phyloP scores from a whole-genome alignment of 2,797 vertebrate genomes.

The Sebastes kiyomatsui region DNA sequence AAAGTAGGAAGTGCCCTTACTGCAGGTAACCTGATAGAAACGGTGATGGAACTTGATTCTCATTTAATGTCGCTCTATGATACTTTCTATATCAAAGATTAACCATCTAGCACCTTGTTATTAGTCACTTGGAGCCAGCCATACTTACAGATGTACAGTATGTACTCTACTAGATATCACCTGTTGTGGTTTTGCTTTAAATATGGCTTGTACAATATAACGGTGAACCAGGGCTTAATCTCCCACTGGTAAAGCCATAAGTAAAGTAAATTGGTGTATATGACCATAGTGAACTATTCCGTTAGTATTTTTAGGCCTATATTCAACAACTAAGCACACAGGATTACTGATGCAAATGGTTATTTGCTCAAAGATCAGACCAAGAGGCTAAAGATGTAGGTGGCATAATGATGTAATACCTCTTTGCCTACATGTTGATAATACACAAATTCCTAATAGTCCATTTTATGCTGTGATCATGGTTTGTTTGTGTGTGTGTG shows the following conservation, averaged over 20 bases:
- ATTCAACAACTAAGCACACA: neutral
- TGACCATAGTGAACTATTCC: neutral
- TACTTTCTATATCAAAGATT: neutral
- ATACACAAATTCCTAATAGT: neutral
- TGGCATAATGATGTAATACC: neutral
- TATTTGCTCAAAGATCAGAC: neutral
- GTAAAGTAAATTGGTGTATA: neutral
- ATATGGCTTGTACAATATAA: neutral
- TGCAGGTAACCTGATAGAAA: constrained; percentile 86
- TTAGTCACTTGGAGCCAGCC: neutral
- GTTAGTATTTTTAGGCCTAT: neutral
- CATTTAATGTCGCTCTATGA: neutral
- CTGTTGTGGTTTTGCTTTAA: neutral
- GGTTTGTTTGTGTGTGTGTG: neutral
- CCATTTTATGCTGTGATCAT: neutral
- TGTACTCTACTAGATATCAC: neutral
- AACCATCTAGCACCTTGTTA: neutral
- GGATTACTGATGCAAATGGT: neutral
- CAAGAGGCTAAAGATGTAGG: neutral
- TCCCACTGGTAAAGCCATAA: neutral
- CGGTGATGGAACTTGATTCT: neutral
- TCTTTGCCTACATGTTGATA: neutral
- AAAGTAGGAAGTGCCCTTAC: constrained; percentile 86
- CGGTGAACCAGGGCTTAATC: neutral
- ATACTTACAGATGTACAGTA: neutral